These are phyloP conservation scores for Thalpophila matura DNA, from an alignment of 2,888 invertebrate species.

Conservation along the genomic window DNA sequence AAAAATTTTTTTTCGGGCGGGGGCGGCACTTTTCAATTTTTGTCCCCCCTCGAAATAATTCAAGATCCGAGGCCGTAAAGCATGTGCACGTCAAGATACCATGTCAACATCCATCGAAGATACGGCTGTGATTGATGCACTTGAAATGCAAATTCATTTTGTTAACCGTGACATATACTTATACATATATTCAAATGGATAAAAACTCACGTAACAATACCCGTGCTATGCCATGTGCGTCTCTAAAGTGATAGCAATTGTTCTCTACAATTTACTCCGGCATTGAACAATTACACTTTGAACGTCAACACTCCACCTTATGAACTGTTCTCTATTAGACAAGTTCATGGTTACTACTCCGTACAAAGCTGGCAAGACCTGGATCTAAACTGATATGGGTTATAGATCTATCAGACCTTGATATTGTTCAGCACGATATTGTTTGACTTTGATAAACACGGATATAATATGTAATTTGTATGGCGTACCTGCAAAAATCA, in stretches of 20 bases:
- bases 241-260: constrained; percentile 50
- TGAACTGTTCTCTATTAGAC: constrained; percentile 25
- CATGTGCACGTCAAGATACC: too few species aligned
- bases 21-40: too few species aligned
- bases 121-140: too few species aligned
- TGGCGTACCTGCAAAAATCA: too few species aligned
- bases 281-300: constrained; percentile 53
- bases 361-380: not conserved
- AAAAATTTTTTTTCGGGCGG: too few species aligned
- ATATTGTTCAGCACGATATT: not conserved
- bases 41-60: too few species aligned
- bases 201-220: constrained; percentile 8
- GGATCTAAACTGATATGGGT: not conserved
- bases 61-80: too few species aligned
- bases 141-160: too few species aligned
- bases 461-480: too few species aligned
- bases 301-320: constrained; percentile 48
- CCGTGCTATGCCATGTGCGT: constrained; percentile 42
- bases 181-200: not conserved
- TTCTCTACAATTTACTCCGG: constrained; percentile 44
- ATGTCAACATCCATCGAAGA: too few species aligned
- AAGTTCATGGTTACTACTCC: constrained; percentile 52
- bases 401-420: not conserved
- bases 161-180: too few species aligned
- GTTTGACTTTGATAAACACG: too few species aligned